Percentiles rank a stretch among this genome's conserved stretches.
These are phyloP conservation scores for Rhipidura dahli DNA, from an alignment of 2,113 vertebrate genomes.

Conservation along the genomic window DNA sequence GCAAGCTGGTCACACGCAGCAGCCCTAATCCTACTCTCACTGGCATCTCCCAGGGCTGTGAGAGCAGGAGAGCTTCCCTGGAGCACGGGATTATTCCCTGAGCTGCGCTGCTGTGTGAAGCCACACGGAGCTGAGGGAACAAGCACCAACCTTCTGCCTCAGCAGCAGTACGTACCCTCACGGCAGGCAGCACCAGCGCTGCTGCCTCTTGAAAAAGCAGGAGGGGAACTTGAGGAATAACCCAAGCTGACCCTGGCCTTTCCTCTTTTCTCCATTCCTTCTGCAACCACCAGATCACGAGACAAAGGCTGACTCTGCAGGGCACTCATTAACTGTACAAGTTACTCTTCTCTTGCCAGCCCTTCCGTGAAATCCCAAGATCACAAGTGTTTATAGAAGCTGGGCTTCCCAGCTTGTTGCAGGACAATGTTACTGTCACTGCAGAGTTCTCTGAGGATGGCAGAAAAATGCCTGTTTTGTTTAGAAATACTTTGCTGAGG, in stretches of 20 bases:
- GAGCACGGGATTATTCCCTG: not conserved
- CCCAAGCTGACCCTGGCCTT: not conserved
- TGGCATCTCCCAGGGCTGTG: not conserved
- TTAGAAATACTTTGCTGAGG: not conserved
- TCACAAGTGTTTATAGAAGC: not conserved
- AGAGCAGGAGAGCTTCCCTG: not conserved
- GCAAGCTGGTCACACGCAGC: rapidly evolving
- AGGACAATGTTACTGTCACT: not conserved
- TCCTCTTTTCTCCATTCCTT: not conserved
- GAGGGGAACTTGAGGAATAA: not conserved
- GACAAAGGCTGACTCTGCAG: not conserved
- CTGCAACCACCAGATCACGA: not conserved
- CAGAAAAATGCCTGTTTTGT: not conserved
- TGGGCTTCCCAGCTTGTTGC: not conserved
- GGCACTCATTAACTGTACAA: not conserved
- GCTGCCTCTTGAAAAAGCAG: not conserved
- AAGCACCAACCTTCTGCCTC: not conserved
- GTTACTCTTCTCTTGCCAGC: not conserved
- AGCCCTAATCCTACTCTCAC: not conserved
- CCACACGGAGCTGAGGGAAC: not conserved
- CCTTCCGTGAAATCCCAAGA: not conserved
- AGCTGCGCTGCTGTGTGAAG: not conserved
- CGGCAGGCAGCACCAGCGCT: not conserved
- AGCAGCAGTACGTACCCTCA: rapidly evolving
- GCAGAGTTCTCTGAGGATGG: not conserved